These are phyloP conservation scores for Solenopsis fugax DNA, from an alignment of 1,140 invertebrate genomes.

Conservation along the genomic window DNA sequence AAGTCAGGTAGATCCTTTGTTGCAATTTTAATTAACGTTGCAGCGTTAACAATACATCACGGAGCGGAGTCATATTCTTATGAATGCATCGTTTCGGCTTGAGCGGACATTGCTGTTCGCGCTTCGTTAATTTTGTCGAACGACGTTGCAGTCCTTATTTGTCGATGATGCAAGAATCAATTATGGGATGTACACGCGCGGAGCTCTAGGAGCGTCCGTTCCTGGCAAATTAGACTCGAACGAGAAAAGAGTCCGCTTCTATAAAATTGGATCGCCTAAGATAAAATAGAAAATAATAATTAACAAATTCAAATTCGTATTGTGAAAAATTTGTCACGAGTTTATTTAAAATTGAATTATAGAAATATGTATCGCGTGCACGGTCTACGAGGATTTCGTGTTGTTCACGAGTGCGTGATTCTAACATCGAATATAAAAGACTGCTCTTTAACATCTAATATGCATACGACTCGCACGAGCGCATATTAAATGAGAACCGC, in stretches of 20 bases:
- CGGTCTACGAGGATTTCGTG: slow-evolving; percentile 3
- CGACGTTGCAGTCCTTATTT: not conserved
- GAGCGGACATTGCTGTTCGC: not conserved
- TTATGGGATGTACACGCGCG: not conserved
- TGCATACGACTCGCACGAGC: slow-evolving; percentile 25
- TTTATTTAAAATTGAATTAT: slow-evolving; percentile 1
- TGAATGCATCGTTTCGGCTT: not conserved
- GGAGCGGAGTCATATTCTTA: not conserved
- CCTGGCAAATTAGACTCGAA: not conserved
- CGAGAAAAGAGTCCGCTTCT: not conserved
- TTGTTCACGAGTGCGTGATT: slow-evolving; percentile 17
- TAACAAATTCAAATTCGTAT: not conserved
- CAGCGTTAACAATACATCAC: not conserved
- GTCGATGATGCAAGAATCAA: slow-evolving; percentile 45
- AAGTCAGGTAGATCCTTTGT: slow-evolving; percentile 85
- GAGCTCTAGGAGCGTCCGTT: not conserved
- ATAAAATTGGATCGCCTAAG: not conserved
- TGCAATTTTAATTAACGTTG: slow-evolving; percentile 8
- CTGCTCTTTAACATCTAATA: slow-evolving; percentile 58
- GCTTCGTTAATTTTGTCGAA: slow-evolving; percentile 32
- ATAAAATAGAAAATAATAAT: not conserved
- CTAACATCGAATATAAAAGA: slow-evolving; percentile 41
- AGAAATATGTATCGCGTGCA: slow-evolving; percentile 19
- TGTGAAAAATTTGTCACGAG: not conserved
- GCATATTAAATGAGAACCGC: slow-evolving; percentile 21